phyloP scores from a whole-genome alignment of 2,888 invertebrate species.

The Saturnia pavonia region DNA sequence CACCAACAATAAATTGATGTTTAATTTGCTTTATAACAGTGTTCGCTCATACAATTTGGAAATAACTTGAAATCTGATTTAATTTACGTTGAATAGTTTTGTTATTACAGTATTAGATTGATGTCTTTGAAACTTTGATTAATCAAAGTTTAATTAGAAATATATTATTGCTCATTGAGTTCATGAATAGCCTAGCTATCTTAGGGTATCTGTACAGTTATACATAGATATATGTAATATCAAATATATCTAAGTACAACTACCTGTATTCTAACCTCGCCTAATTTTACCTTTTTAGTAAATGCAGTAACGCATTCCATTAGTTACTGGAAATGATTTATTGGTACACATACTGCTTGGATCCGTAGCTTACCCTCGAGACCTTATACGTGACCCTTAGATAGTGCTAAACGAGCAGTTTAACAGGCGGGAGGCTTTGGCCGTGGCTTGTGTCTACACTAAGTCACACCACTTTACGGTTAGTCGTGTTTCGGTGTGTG shows the following conservation, averaged over 20 bases:
- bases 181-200: neutral
- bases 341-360: too few species aligned
- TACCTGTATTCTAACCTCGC: too few species aligned
- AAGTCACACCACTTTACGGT: too few species aligned
- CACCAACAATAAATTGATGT: neutral
- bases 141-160: slow-evolving; percentile 3
- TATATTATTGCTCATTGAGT: neutral
- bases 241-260: neutral
- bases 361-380: too few species aligned
- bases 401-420: too few species aligned
- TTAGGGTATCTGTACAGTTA: neutral
- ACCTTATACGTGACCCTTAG: too few species aligned
- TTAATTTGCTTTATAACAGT: neutral
- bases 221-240: neutral
- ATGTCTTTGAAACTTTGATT: slow-evolving; percentile 1
- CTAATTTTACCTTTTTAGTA: too few species aligned
- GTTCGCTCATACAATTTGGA: neutral
- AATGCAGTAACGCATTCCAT: too few species aligned
- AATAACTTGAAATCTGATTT: neutral
- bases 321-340: too few species aligned
- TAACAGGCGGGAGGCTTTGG: too few species aligned
- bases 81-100: slow-evolving; percentile 3
- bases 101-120: neutral
- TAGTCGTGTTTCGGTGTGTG: too few species aligned
- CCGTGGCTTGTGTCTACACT: too few species aligned